Evolutionary conservation across 2,888 invertebrate species (phyloP).

Genomic region (Diogma glabrata): DNA sequence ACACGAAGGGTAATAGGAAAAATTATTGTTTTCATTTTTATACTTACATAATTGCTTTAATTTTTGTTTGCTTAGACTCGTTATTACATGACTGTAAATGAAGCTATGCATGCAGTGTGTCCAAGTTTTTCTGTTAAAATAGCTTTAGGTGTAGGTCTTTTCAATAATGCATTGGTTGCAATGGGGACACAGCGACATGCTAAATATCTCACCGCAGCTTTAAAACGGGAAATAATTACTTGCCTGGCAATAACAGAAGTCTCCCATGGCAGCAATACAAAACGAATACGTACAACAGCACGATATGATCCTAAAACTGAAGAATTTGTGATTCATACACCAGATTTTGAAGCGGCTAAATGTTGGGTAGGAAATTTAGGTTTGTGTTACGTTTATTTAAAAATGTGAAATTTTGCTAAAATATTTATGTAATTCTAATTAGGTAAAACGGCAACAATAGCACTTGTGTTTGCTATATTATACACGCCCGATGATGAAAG

Average conservation of each 20-base stretch:
- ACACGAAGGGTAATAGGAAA: constrained; percentile 36
- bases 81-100: constrained; percentile 62
- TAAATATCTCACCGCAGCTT: constrained; percentile 55
- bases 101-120: constrained; percentile 56
- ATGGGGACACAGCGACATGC: constrained; percentile 64
- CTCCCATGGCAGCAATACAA: constrained; percentile 89
- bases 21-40: neutral
- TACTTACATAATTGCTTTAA: neutral
- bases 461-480: constrained; percentile 81
- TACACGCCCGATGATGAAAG: constrained; percentile 62
- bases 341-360: constrained; percentile 91
- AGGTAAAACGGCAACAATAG: constrained; percentile 75
- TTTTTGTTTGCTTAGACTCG: constrained; percentile 43
- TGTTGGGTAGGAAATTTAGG: constrained; percentile 93
- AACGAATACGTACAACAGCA: constrained; percentile 81
- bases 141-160: constrained; percentile 61
- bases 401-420: neutral
- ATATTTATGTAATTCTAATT: constrained; percentile 27
- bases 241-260: constrained; percentile 88
- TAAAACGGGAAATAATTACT: constrained; percentile 61
- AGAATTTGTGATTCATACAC: constrained; percentile 81
- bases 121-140: constrained; percentile 68
- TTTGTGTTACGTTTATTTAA: constrained; percentile 43
- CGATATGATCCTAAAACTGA: constrained; percentile 65
- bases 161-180: constrained; percentile 60